These are phyloP conservation scores for Phylloscopus trochiloides DNA, from an alignment of 2,113 vertebrate genomes.

Conservation along the genomic window DNA sequence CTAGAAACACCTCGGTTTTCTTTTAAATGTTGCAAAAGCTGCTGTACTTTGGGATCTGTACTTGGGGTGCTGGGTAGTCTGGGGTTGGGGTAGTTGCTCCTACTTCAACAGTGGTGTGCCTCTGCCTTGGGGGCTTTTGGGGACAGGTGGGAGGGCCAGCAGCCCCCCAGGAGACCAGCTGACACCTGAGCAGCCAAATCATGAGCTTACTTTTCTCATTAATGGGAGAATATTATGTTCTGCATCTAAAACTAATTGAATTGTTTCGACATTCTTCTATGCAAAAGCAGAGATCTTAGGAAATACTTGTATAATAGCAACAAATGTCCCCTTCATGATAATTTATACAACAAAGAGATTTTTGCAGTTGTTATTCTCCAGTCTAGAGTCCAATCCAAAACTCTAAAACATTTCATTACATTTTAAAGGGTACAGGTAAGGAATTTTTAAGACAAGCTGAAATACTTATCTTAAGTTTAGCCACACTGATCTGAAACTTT, in stretches of 20 bases:
- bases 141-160: not conserved
- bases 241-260: not conserved
- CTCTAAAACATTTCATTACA: not conserved
- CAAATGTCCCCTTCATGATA: not conserved
- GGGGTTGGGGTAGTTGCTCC: not conserved
- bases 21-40: not conserved
- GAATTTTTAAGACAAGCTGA: not conserved
- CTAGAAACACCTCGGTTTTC: not conserved
- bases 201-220: not conserved
- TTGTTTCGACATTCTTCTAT: not conserved
- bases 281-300: not conserved
- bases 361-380: not conserved
- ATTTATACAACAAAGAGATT: not conserved
- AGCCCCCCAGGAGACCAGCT: not conserved
- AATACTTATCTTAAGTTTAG: not conserved
- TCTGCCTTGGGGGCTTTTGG: not conserved
- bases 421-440: not conserved
- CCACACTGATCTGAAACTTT: not conserved
- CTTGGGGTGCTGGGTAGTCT: not conserved
- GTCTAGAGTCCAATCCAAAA: not conserved
- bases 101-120: not conserved
- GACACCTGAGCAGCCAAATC: not conserved
- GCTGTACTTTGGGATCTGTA: not conserved
- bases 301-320: not conserved
- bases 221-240: not conserved